Conservation (phyloP, 2,113 vertebrate species). For the Eidolon helvum region DNA sequence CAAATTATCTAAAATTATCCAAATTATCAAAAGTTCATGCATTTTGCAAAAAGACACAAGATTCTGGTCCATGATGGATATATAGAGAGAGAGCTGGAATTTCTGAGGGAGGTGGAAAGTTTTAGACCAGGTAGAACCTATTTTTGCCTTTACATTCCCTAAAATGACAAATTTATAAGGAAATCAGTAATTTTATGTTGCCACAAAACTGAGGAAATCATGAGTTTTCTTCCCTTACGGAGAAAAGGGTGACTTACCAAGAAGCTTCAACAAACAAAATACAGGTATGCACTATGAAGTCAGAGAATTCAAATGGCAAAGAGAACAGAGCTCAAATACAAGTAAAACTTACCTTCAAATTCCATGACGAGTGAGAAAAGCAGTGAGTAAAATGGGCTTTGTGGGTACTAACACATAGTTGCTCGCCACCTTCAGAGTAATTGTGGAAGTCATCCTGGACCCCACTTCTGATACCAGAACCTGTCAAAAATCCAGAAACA, state of each 20-base stretch:
- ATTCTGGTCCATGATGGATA: background rate
- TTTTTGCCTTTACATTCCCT: background rate
- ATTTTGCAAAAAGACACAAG: background rate
- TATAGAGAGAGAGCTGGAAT: background rate
- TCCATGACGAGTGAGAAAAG: background rate
- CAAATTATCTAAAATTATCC: too few relatives aligned
- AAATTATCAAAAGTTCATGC: background rate
- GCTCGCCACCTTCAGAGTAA: background rate
- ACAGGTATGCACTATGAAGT: background rate
- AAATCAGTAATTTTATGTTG: background rate
- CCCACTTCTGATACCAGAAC: background rate
- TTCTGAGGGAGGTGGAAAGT: too few relatives aligned
- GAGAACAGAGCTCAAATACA: background rate
- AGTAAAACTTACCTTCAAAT: background rate
- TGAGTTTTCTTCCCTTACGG: background rate
- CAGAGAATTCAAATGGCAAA: background rate
- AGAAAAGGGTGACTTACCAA: background rate
- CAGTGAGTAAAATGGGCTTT: background rate
- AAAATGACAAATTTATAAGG: background rate
- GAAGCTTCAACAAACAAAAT: background rate
- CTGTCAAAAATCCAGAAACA: background rate
- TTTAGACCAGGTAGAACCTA: background rate
- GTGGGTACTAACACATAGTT: too few relatives aligned
- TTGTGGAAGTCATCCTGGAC: background rate
- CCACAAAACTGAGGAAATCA: background rate